Percentiles rank a stretch among this genome's conserved stretches.
Conservation (phyloP, 2,113 vertebrate species). For the Pleuronectes platessa region DNA sequence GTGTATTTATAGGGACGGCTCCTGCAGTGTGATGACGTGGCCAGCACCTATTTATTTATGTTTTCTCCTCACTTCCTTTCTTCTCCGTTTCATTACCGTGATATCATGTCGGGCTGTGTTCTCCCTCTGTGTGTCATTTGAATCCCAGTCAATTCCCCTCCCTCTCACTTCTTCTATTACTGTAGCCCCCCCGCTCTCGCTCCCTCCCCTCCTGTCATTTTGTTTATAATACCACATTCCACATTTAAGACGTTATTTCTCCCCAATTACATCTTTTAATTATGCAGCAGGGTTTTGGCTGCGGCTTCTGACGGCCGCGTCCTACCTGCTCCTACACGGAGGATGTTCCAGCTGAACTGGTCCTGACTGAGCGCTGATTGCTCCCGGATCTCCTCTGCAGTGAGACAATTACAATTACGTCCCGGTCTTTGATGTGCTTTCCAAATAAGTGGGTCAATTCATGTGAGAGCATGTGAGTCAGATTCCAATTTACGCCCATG, state of each 20-base stretch:
- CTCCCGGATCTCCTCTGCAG: slow-evolving; percentile 38
- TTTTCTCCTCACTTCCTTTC: background rate
- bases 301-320: slow-evolving; percentile 23
- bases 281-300: slow-evolving; percentile 48
- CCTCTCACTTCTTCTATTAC: slow-evolving; percentile 44
- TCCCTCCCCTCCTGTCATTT: slow-evolving; percentile 34
- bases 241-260: slow-evolving; percentile 30
- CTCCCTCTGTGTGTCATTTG: slow-evolving; percentile 39
- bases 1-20: slow-evolving; percentile 24
- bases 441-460: slow-evolving; percentile 64
- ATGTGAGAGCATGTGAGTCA: slow-evolving; percentile 60
- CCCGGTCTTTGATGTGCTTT: slow-evolving; percentile 58
- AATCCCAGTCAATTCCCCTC: slow-evolving; percentile 38
- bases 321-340: slow-evolving; percentile 33
- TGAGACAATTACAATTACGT: slow-evolving; percentile 56
- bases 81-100: slow-evolving; percentile 10
- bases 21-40: slow-evolving; percentile 7
- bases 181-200: slow-evolving; percentile 16
- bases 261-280: slow-evolving; percentile 47
- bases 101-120: slow-evolving; percentile 28
- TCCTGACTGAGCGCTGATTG: slow-evolving; percentile 10
- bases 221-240: slow-evolving; percentile 46
- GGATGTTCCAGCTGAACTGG: slow-evolving; percentile 25
- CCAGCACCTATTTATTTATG: slow-evolving; percentile 2
- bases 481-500: slow-evolving; percentile 52